These are phyloP conservation scores for Phoenoteleia sp. DNA, from an alignment of 2,888 invertebrate species.

Conservation along the genomic window DNA sequence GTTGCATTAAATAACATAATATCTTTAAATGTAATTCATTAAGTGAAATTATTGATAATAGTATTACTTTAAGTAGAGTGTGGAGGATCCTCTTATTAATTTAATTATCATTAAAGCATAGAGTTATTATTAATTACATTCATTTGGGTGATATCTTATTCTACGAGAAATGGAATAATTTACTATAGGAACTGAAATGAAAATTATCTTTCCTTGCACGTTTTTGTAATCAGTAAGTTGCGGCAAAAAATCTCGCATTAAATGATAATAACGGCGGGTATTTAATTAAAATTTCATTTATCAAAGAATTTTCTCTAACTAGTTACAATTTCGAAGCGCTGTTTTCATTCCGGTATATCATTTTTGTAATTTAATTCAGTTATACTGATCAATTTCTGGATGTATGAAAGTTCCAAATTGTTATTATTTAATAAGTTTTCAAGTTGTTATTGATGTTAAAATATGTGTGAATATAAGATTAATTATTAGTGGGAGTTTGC, in stretches of 20 bases:
- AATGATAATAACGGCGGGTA: slow-evolving; percentile 28
- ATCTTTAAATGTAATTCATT: no score
- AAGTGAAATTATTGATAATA: slow-evolving; percentile 18
- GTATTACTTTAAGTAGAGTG: slow-evolving; percentile 2
- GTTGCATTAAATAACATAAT: no score
- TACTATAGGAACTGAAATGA: slow-evolving; percentile 30
- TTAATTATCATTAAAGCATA: slow-evolving; percentile 20
- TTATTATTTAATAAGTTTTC: no score
- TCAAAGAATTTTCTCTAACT: no score
- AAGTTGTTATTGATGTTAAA: no score
- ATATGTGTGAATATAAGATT: no score
- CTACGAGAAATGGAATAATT: slow-evolving; percentile 27
- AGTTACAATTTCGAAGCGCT: no score
- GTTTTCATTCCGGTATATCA: no score
- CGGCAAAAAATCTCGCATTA: slow-evolving; percentile 22
- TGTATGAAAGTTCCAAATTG: no score
- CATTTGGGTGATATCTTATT: slow-evolving; percentile 28
- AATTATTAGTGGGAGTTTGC: no score
- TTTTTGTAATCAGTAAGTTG: slow-evolving; percentile 32
- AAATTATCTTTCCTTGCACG: slow-evolving; percentile 53
- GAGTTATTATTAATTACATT: slow-evolving; percentile 44
- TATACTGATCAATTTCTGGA: no score
- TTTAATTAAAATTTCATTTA: slow-evolving; percentile 40
- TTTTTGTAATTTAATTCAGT: no score
- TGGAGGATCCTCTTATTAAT: slow-evolving; percentile 18